Base-by-base conservation (phyloP, 2,797 vertebrate species). In the Hoplostethus mediterraneus region DNA sequence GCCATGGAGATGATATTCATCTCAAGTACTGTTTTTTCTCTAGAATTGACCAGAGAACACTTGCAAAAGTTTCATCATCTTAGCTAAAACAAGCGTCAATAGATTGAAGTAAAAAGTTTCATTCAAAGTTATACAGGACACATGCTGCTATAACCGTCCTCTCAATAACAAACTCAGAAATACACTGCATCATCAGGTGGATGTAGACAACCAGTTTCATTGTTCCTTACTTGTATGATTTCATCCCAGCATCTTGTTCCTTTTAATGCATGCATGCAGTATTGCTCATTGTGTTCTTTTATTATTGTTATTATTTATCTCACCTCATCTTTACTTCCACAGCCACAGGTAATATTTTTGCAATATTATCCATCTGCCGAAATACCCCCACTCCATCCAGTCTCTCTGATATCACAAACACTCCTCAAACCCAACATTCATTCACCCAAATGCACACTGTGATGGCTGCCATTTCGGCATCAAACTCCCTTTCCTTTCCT, bases 181-280 rank as follows among this genome's bases (percentile, higher is more conserved):
- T 86, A 85, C 84, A 83, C 82, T 80, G 87, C 86, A 90, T 92
- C 92, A 90, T 91, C 90, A 90, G 88, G 87, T 87, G 89, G 91
- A 94, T 92, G 92, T 92, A 90, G 89, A 93, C 88, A 90, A 92
- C 91, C 92, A 93, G 91, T 93, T 88, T 87, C 89, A 92, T 86
- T 2, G 40, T 78, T 88, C 70, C 76, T 88, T 80, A 71, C 86
- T 87, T 85, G 51, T 78, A 84, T 63, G n/a, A 76, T 79, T 77
- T 80, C 84, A 87, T 85, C 81, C 78, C 71, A 81, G 82, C 88
- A 88, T 90, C 88, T 79, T 80, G 64, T 90, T 87, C 75, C 59
- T 92, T 90, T 90, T 21, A 63, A 62, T 71, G 82, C 88, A 91
- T 89, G 80, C 58, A 62, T 76, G n/a, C 71, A 72, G 73, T 65